These are phyloP conservation scores for Dendropsophus ebraccatus DNA, from an alignment of 2,113 vertebrate species.

Conservation along the genomic window DNA sequence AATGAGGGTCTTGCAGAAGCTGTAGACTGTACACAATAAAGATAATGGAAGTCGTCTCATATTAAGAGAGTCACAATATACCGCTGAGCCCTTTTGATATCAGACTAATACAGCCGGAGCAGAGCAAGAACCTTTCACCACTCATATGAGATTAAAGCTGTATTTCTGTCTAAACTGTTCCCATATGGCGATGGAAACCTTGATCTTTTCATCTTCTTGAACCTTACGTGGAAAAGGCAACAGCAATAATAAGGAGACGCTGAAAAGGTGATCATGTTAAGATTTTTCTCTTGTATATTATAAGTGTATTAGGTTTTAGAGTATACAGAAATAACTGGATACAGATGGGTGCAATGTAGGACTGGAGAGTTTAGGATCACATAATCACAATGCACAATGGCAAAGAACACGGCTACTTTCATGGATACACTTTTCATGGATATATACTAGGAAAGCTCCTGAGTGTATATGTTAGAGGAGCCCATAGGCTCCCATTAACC, in stretches of 20 bases:
- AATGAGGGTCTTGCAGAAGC: background rate
- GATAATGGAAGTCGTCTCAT: background rate
- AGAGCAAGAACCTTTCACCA: constrained; percentile 14
- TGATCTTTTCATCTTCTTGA: constrained; percentile 37
- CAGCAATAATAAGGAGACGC: background rate
- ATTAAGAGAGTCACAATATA: constrained; percentile 14
- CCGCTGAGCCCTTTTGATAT: constrained; percentile 33
- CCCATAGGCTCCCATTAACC: no score
- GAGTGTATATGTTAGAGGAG: no score
- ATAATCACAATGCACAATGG: background rate
- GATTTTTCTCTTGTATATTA: background rate
- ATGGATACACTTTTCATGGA: no score
- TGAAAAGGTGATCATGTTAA: background rate
- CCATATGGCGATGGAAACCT: constrained; percentile 3
- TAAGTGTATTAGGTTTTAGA: background rate
- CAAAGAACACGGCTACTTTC: background rate
- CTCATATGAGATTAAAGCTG: constrained; percentile 32
- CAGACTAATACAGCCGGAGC: constrained; percentile 25
- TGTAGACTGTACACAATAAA: background rate
- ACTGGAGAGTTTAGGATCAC: background rate
- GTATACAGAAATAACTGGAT: background rate
- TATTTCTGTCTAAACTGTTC: constrained; percentile 30
- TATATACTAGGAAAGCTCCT: no score
- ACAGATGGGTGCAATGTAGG: background rate
- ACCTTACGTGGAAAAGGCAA: background rate